These are phyloP conservation scores for Yponomeuta evonymella DNA, from an alignment of 2,888 invertebrate species.

Conservation along the genomic window DNA sequence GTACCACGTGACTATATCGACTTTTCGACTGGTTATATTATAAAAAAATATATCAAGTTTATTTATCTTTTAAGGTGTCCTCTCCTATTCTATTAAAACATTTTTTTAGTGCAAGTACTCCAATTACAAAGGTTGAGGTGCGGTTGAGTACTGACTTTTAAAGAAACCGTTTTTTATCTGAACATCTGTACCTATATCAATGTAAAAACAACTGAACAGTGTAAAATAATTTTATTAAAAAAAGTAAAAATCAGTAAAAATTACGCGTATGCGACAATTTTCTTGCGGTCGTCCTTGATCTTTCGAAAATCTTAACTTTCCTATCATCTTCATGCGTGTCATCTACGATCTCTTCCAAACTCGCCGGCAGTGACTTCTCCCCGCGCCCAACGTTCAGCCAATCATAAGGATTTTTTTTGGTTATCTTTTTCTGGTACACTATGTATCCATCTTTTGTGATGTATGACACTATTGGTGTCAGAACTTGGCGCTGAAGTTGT, in stretches of 20 bases:
- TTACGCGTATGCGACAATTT: background rate
- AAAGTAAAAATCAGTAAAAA: background rate
- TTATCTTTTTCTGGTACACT: constrained; percentile 60
- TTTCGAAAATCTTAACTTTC: background rate
- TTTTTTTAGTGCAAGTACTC: too few relatives aligned
- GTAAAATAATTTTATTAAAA: background rate
- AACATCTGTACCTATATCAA: too few relatives aligned
- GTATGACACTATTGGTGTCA: constrained; percentile 63
- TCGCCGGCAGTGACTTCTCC: constrained; percentile 17
- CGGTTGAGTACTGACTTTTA: too few relatives aligned
- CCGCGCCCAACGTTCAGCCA: constrained; percentile 45
- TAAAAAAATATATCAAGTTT: too few relatives aligned
- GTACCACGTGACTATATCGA: too few relatives aligned
- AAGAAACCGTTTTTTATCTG: too few relatives aligned
- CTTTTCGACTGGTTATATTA: too few relatives aligned
- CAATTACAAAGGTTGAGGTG: too few relatives aligned
- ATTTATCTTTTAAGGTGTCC: too few relatives aligned
- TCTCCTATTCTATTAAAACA: too few relatives aligned
- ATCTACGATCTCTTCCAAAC: background rate
- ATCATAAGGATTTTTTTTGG: constrained; percentile 52
- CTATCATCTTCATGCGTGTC: background rate
- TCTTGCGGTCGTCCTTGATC: background rate
- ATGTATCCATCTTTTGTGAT: constrained; percentile 59
- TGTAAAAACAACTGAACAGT: too few relatives aligned
- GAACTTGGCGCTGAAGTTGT: constrained; percentile 35